Conservation (phyloP, 2,797 vertebrate species). For the Scolopax rusticola region DNA sequence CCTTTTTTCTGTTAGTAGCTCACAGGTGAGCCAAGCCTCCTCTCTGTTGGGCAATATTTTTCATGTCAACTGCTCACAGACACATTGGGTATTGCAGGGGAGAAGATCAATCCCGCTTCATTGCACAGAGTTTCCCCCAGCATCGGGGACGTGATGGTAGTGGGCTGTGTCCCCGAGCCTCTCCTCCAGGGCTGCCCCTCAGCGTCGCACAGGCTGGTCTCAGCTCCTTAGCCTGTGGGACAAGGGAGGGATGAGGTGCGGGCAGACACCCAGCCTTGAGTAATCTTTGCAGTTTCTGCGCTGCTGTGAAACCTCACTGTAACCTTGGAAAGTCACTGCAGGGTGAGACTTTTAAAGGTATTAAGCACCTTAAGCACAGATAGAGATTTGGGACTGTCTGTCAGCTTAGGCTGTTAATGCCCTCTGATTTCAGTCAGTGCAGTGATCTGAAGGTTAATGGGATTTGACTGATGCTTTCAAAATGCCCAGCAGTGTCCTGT, state of each 20-base stretch:
- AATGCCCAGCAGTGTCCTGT: not conserved
- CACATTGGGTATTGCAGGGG: rapidly evolving
- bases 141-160: rapidly evolving
- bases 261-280: not conserved
- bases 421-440: not conserved
- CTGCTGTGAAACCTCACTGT: not conserved
- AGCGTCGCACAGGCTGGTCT: not conserved
- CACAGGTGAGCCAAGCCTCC: not conserved
- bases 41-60: not conserved
- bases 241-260: not conserved
- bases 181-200: not conserved
- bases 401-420: not conserved
- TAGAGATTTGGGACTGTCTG: not conserved
- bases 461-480: not conserved
- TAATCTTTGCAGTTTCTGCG: not conserved
- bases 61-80: not conserved
- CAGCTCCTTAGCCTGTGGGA: not conserved
- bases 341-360: not conserved
- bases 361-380: rapidly evolving
- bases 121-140: not conserved
- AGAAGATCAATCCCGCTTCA: not conserved
- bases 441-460: not conserved
- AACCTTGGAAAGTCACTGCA: not conserved
- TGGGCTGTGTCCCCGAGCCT: not conserved
- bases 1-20: slow-evolving; percentile 2